Conservation (phyloP, 2,113 vertebrate species). For the Tupaia tana region DNA sequence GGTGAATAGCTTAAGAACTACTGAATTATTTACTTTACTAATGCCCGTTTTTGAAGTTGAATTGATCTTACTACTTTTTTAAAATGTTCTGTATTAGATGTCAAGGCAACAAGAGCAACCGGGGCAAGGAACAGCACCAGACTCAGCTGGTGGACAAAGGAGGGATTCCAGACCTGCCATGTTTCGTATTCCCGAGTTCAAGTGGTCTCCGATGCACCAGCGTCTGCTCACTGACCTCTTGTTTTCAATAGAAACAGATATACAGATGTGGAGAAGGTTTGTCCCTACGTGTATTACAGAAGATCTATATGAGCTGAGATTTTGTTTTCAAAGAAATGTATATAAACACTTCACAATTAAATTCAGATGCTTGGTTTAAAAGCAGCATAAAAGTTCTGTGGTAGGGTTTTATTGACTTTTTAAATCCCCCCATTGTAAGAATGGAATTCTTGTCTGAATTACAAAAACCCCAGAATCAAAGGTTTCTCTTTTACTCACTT, state of each 20-base stretch:
- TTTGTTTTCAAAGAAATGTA: conserved; percentile 50
- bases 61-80: conserved; percentile 45
- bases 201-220: conserved; percentile 98
- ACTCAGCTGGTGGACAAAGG: conserved; percentile 83
- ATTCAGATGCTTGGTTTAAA: conserved; percentile 43
- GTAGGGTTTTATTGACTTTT: conserved; percentile 39
- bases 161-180: conserved; percentile 91
- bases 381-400: conserved; percentile 2
- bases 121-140: conserved; percentile 67
- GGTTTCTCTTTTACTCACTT: conserved; percentile 36
- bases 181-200: conserved; percentile 98
- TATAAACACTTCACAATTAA: not conserved
- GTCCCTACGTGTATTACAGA: not conserved
- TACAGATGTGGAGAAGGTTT: conserved; percentile 99
- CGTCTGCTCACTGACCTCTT: conserved; percentile 97
- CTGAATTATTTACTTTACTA: conserved; percentile 38
- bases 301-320: not conserved
- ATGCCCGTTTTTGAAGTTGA: conserved; percentile 43
- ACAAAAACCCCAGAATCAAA: not conserved
- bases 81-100: conserved; percentile 77
- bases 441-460: not conserved
- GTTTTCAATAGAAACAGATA: conserved; percentile 98
- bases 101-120: conserved; percentile 84
- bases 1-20: not conserved
- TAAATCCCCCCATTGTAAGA: conserved; percentile 24